Percentiles rank a stretch among this genome's conserved stretches.
phyloP scores from a whole-genome alignment of 2,888 invertebrate species.

The Cepaea hortensis region DNA sequence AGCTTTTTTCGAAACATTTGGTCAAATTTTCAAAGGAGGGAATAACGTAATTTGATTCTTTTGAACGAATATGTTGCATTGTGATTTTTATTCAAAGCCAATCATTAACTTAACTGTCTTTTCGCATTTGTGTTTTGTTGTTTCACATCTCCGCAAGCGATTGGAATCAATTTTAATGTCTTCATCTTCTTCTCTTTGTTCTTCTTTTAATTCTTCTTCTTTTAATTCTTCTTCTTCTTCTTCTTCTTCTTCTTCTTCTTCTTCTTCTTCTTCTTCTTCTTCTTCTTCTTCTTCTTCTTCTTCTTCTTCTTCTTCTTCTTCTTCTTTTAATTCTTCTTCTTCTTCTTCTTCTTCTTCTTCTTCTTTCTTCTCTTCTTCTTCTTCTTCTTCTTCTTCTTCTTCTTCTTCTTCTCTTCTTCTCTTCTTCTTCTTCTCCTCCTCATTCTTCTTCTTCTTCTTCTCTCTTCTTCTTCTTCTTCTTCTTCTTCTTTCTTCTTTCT shows the following conservation, averaged over 20 bases:
- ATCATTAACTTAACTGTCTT: too few relatives aligned
- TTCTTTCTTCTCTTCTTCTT: neutral
- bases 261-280: neutral
- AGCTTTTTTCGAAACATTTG: too few relatives aligned
- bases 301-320: neutral
- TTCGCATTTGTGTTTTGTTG: neutral
- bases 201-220: constrained; percentile 5
- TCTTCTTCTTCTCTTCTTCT: neutral
- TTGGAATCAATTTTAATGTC: neutral
- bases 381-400: neutral
- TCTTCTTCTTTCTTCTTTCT: neutral
- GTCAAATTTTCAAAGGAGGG: too few relatives aligned
- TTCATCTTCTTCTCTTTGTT: constrained; percentile 1
- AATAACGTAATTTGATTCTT: too few relatives aligned
- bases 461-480: neutral
- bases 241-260: constrained; percentile 10
- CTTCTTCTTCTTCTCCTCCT: neutral
- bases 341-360: neutral
- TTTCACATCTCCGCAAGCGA: neutral
- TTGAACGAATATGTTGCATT: too few relatives aligned
- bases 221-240: too few relatives aligned
- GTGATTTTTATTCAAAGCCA: too few relatives aligned
- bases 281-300: neutral
- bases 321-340: neutral
- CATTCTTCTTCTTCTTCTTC: neutral